A percentile compares a stretch with the other conserved stretches of the same genome.
Conservation (phyloP, 1,140 invertebrate genomes). For the Danaus plexippus region DNA sequence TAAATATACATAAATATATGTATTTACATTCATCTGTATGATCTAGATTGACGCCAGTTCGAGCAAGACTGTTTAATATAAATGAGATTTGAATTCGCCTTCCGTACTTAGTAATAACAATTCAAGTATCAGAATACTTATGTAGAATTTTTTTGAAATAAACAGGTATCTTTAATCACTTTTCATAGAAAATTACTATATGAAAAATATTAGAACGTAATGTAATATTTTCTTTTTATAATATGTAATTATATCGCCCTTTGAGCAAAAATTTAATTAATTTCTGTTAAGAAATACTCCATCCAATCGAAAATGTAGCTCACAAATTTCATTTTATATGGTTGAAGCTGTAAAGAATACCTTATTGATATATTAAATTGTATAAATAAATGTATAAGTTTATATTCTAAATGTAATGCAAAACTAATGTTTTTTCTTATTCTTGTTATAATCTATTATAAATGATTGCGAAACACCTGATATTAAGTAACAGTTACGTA, state of each 20-base stretch:
- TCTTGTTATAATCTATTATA: too few relatives aligned
- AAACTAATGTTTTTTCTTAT: too few relatives aligned
- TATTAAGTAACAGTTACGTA: slow-evolving; percentile 30
- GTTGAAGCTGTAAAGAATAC: slow-evolving; percentile 12
- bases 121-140: too few relatives aligned
- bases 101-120: too few relatives aligned
- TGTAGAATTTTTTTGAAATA: too few relatives aligned
- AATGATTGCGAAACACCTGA: slow-evolving; percentile 1
- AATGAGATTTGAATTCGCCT: too few relatives aligned
- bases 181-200: not conserved
- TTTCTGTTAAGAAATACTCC: slow-evolving; percentile 2
- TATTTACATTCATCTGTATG: too few relatives aligned
- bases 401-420: not conserved
- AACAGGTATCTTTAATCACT: not conserved
- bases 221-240: not conserved
- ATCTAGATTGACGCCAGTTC: too few relatives aligned
- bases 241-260: not conserved
- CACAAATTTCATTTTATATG: slow-evolving; percentile 10
- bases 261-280: not conserved
- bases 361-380: slow-evolving; percentile 1
- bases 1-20: too few relatives aligned
- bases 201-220: too few relatives aligned
- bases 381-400: not conserved
- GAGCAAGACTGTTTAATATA: too few relatives aligned
- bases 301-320: slow-evolving; percentile 13